These are phyloP conservation scores for Trigoniulus corallinus DNA, from an alignment of 1,140 invertebrate species.

Conservation along the genomic window DNA sequence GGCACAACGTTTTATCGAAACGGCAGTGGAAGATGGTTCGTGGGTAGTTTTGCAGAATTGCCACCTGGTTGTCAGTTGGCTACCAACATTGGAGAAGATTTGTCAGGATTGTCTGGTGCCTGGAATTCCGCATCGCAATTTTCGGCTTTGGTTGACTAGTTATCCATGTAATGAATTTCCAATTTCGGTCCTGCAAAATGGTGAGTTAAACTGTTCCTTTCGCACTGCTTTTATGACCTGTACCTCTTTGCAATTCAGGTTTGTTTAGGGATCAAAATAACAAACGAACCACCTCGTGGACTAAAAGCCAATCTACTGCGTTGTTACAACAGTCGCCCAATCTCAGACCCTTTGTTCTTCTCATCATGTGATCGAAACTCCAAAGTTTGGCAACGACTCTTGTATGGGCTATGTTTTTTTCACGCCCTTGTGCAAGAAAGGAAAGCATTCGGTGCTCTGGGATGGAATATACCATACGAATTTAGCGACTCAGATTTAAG, in stretches of 20 bases:
- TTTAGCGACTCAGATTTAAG: conserved; percentile 35
- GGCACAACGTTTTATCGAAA: conserved; percentile 30
- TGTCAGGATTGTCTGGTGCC: conserved; percentile 30
- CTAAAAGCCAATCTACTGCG: conserved; percentile 29
- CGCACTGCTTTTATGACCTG: conserved; percentile 16
- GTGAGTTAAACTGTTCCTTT: conserved; percentile 35
- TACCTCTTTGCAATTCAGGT: conserved; percentile 24
- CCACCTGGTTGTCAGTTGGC: conserved; percentile 34
- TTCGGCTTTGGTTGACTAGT: conserved; percentile 35
- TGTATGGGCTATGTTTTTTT: conserved; percentile 37
- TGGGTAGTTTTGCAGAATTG: conserved; percentile 23
- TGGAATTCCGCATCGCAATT: conserved; percentile 21
- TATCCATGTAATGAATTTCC: conserved; percentile 32
- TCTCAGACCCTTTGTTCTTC: conserved; percentile 39
- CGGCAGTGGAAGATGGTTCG: conserved; percentile 28
- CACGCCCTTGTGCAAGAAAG: conserved; percentile 35
- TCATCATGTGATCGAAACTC: conserved; percentile 23
- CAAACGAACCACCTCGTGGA: conserved; percentile 33
- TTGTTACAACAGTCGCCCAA: conserved; percentile 31
- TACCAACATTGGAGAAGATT: conserved; percentile 19
- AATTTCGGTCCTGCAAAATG: conserved; percentile 32
- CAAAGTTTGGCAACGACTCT: conserved; percentile 46
- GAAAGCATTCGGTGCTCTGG: conserved; percentile 32
- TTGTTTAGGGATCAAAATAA: conserved; percentile 33
- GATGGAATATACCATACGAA: conserved; percentile 35